phyloP scores from a whole-genome alignment of 1,140 invertebrate genomes.

The Ceratosolen solmsi region DNA sequence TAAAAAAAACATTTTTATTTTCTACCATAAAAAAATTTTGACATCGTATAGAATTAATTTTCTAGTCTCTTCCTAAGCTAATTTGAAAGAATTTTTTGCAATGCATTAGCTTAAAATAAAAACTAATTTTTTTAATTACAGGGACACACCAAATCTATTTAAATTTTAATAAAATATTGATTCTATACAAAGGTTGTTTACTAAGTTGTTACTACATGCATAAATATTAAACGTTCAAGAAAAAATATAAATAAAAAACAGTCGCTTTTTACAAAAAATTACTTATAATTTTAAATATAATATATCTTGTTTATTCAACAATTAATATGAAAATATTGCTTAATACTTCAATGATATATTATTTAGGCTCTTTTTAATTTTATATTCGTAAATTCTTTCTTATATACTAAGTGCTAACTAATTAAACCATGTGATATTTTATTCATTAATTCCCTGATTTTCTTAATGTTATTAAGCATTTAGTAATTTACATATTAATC shows the following conservation, averaged over 20 bases:
- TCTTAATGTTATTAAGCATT: background rate
- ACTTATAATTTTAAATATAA: conserved; percentile 17
- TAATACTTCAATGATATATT: conserved; percentile 35
- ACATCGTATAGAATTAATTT: no score
- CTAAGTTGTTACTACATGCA: background rate
- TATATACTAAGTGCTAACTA: background rate
- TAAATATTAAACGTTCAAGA: background rate
- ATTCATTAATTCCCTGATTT: conserved; percentile 18
- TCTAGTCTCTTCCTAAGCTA: no score
- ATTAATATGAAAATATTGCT: conserved; percentile 40
- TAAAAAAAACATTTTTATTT: no score
- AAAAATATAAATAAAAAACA: conserved; percentile 20
- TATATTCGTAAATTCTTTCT: background rate
- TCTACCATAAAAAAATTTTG: no score
- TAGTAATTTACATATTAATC: background rate
- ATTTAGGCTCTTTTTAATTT: conserved; percentile 37
- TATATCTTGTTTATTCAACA: background rate
- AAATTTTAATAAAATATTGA: no score
- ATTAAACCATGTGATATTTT: background rate
- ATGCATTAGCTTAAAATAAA: no score
- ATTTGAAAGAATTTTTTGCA: no score
- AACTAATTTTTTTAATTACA: no score
- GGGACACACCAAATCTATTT: no score
- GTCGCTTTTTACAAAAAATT: background rate
- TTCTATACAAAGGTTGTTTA: no score